Conservation (phyloP, 2,888 invertebrate genomes). For the Sabellastarte sp. region DNA sequence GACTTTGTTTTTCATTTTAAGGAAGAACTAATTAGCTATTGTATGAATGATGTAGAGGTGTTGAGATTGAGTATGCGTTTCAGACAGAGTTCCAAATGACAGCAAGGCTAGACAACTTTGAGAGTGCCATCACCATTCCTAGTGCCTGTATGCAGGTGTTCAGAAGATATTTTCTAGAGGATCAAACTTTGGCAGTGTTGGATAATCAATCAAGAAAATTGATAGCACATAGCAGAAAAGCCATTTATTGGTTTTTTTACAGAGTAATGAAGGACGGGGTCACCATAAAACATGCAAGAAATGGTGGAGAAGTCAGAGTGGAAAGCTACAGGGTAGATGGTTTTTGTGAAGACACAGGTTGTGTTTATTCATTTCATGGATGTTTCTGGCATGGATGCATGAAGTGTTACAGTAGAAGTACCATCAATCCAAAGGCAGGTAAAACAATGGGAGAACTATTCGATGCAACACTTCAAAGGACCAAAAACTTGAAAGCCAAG, state of each 20-base stretch:
- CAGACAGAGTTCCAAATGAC: neutral
- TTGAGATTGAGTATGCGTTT: neutral
- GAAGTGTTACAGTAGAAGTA: neutral
- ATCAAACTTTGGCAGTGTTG: neutral
- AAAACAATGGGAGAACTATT: neutral
- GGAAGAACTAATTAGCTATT: constrained; percentile 3
- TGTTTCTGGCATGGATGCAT: constrained; percentile 7
- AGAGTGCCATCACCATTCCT: neutral
- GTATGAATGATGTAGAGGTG: constrained; percentile 6
- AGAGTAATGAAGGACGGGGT: neutral
- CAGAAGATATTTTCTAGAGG: neutral
- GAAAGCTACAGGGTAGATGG: constrained; percentile 6
- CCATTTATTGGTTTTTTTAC: constrained; percentile 7
- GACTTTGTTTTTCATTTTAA: neutral
- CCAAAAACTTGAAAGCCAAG: neutral
- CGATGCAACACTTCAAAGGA: neutral
- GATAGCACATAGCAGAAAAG: too few species aligned
- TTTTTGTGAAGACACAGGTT: neutral
- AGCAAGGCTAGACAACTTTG: neutral
- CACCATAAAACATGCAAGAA: constrained; percentile 2
- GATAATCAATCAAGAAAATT: constrained; percentile 1
- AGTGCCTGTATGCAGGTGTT: neutral
- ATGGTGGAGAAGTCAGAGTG: neutral
- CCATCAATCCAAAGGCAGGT: neutral
- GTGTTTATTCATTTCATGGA: neutral